Conservation (phyloP, 2,797 vertebrate genomes). For the Neoniphon sammara region DNA sequence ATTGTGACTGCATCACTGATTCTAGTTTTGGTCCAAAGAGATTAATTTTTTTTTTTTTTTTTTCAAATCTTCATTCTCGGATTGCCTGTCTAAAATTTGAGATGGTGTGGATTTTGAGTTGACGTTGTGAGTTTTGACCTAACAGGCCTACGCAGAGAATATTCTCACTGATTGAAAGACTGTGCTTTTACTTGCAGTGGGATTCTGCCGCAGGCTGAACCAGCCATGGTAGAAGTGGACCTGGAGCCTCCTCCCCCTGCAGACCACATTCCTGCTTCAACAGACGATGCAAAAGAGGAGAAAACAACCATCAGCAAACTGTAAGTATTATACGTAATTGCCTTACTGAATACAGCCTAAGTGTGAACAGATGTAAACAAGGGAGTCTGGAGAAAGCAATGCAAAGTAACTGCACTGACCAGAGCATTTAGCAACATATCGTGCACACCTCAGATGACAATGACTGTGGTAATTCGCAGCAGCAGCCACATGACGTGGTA, state of each 20-base stretch:
- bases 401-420: background rate
- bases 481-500: constrained; percentile 58
- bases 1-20: background rate
- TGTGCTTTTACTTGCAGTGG: constrained; percentile 79
- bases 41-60: background rate
- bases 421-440: background rate
- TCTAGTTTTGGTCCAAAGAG: background rate
- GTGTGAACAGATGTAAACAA: background rate
- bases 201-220: constrained; percentile 82
- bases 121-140: background rate
- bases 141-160: background rate
- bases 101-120: background rate
- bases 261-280: constrained; percentile 33
- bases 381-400: background rate
- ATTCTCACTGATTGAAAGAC: background rate
- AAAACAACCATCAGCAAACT: constrained; percentile 88
- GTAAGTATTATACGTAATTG: constrained; percentile 80
- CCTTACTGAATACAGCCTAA: background rate
- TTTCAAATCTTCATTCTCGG: background rate
- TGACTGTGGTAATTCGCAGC: constrained; percentile 23
- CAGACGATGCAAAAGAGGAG: constrained; percentile 73
- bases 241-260: constrained; percentile 67
- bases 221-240: constrained; percentile 81
- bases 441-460: constrained; percentile 24
- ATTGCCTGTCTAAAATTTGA: background rate